Evolutionary conservation across 1,140 invertebrate genomes (phyloP), one percentile per base, ranked within the genome.

Genomic region (Adelges cooleyi): DNA sequence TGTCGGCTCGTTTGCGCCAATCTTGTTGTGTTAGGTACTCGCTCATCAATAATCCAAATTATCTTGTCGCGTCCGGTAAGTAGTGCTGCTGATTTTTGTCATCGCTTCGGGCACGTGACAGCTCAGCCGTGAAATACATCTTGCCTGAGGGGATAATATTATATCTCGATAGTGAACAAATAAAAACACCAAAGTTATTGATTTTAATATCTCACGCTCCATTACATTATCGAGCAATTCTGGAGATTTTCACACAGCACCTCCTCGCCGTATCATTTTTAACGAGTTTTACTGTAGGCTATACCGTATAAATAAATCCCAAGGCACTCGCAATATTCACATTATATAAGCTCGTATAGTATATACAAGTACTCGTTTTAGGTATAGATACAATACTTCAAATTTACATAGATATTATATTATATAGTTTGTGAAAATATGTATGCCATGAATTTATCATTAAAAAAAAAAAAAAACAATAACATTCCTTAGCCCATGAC

Each of bases 131-230:
- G 18, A 54, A 54, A 54, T 54, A 54, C 33, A 10, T 40, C 52
- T 54, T 53, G 5, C 29, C 4, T 29, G 20, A 23, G 23, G 33
- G 40, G 22, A 54, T 54, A 40, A 6, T 13, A 6, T 13, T 23
- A 9, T 22, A 11, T 15, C 33, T n/a, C 11, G 36, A 3, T 22
- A n/a, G 17, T 3, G 1, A 22, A 40, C 36, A 40, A 54, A 40
- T n/a, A n/a, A n/a, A n/a, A n/a, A n/a, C n/a, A n/a, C n/a, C n/a
- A 38, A 38, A 40, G 13, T n/a, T 23, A 54, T 54, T 15, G 18
- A 54, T 38, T 54, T 54, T 54, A 40, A 54, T 54, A 54, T 40
- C 52, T 54, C 20, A 40, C 52, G 36, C 29, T 54, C 36, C 33
- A 54, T 15, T 54, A 40, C 52, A 15, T 40, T 29, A 38, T 54